A percentile compares a stretch with the other conserved stretches of the same genome.
Evolutionary conservation across 2,797 vertebrate species (phyloP).

Genomic region (Eupleurogrammus muticus): DNA sequence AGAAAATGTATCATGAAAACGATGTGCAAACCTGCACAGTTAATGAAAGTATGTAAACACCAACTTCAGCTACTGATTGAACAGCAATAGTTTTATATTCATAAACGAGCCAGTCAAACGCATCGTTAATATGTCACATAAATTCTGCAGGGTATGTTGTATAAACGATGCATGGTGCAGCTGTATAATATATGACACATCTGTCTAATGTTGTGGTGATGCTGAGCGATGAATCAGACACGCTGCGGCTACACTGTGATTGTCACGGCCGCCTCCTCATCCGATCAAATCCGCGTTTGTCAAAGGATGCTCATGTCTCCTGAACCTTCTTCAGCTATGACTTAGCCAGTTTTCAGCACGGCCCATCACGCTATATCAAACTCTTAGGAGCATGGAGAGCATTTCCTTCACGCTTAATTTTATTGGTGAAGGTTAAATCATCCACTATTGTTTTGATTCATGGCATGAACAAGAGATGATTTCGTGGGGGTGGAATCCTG

Average conservation of each 20-base stretch:
- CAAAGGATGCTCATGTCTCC: no score
- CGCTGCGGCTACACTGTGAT: no score
- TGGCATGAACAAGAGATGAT: not conserved
- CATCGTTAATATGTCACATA: not conserved
- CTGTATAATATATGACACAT: not conserved
- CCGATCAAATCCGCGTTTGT: no score
- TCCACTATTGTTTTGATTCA: not conserved
- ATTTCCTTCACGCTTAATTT: not conserved
- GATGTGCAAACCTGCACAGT: not conserved
- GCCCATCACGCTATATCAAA: not conserved
- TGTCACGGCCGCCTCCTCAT: no score
- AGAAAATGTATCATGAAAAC: no score
- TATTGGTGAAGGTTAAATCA: not conserved
- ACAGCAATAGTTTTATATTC: not conserved
- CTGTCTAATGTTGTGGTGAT: no score
- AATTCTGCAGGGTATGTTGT: not conserved
- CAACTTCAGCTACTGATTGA: no score
- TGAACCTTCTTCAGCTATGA: no score
- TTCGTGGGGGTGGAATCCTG: not conserved
- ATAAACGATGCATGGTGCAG: not conserved
- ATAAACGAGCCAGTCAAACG: not conserved
- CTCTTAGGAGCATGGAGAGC: not conserved
- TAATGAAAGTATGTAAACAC: no score
- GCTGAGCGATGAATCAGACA: no score
- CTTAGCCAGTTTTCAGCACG: not conserved